These are phyloP conservation scores for Panopea generosa DNA, from an alignment of 2,888 invertebrate species.

Conservation along the genomic window DNA sequence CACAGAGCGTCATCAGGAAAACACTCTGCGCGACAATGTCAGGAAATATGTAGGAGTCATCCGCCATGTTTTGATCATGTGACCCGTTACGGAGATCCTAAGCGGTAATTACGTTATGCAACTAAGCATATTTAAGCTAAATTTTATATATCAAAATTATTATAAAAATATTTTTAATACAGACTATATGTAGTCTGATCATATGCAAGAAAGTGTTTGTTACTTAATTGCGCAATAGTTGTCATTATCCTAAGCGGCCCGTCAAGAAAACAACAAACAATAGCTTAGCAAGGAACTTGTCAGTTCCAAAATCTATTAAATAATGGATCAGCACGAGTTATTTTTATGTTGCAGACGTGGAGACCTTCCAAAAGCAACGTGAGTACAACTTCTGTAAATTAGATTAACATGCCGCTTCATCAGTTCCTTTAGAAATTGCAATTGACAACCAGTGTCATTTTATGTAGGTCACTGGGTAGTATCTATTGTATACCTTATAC, in stretches of 20 bases:
- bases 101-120: not conserved
- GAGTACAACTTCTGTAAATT: conserved; percentile 32
- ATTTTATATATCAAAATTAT: too few species aligned
- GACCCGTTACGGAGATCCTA: conserved; percentile 5
- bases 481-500: too few species aligned
- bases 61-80: conserved; percentile 56
- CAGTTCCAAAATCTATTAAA: not conserved
- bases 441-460: too few species aligned
- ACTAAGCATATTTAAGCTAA: not conserved
- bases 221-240: conserved; percentile 21
- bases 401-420: too few species aligned
- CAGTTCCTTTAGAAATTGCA: too few species aligned
- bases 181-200: too few species aligned
- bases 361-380: conserved; percentile 77
- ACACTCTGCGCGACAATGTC: not conserved
- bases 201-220: too few species aligned
- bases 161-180: too few species aligned
- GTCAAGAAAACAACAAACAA: conserved; percentile 16
- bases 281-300: not conserved
- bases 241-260: conserved; percentile 35
- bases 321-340: conserved; percentile 77
- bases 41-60: conserved; percentile 1
- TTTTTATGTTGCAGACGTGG: conserved; percentile 79
- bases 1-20: not conserved
- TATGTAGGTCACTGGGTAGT: too few species aligned